A percentile compares a stretch with the other conserved stretches of the same genome.
Evolutionary conservation across 2,888 invertebrate genomes (phyloP).

Genomic region (Brachylomia viminalis): DNA sequence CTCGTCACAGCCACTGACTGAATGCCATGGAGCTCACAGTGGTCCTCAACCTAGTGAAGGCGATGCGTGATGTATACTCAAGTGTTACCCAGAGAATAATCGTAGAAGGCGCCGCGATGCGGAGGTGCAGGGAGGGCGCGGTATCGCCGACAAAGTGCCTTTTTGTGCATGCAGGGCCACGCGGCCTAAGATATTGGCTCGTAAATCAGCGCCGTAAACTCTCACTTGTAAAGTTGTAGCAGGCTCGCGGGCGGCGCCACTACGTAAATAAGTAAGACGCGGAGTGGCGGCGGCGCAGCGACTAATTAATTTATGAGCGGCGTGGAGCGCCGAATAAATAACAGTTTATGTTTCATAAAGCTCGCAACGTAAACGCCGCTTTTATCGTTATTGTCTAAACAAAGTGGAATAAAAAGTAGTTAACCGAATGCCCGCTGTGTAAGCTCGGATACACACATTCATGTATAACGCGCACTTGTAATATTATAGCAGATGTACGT

Average conservation of each 20-base stretch:
- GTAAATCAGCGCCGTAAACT: conserved; percentile 72
- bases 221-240: conserved; percentile 64
- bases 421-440: background rate
- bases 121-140: background rate
- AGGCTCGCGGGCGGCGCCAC: conserved; percentile 2
- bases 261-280: conserved; percentile 34
- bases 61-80: conserved; percentile 8
- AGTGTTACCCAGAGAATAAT: conserved; percentile 24
- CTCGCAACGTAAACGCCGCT: conserved; percentile 51
- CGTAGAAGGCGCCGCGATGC: background rate
- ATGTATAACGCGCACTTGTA: no score
- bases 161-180: conserved; percentile 71
- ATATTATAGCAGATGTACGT: background rate
- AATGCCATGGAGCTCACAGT: no score
- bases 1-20: no score
- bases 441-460: background rate
- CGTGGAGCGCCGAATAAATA: conserved; percentile 59
- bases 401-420: conserved; percentile 37
- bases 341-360: conserved; percentile 69
- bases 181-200: conserved; percentile 67
- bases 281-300: conserved; percentile 17
- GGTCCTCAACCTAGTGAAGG: background rate
- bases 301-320: conserved; percentile 69
- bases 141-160: conserved; percentile 67
- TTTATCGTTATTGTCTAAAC: conserved; percentile 63